Evolutionary conservation across 2,888 invertebrate species (phyloP), one percentile per base, ranked within the genome.

Genomic region (Drosophila birchii): DNA sequence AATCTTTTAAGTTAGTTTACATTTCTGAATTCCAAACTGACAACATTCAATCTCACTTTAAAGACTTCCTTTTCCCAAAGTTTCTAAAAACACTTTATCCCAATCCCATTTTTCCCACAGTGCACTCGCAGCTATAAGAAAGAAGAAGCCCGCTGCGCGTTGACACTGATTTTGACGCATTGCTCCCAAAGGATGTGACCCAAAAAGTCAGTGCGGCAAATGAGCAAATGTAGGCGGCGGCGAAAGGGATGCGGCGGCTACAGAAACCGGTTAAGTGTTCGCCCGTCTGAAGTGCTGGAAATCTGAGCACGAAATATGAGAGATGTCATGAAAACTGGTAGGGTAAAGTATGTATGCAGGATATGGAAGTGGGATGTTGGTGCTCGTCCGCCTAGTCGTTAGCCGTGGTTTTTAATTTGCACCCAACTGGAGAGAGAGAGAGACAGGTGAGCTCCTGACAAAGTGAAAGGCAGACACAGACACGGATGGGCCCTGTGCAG

Each of bases 121-220:
- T 51, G 43, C 12, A 41, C 26, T n/a, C 53, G 20, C 23, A 45
- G 59, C 23, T 36, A 60, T 47, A 36, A 23, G 18, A 29, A 55
- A 43, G 16, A 18, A 45, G 59, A 26, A 49, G 26, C 32, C 58
- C 71, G 76, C 70, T 89, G 90, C 78, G 82, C 89, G 90, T 81
- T 90, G 91, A 91, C 91, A 91, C 90, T 90, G 91, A 90, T 90
- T 91, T 90, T 89, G 90, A 90, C 87, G 89, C 91, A 90, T 87
- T 80, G 81, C 85, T 90, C 90, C 91, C 90, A 74, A 44, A 91
- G 91, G 90, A 91, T 80, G 86, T 91, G 91, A 90, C 91, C 90
- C 90, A 89, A 90, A 90, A 90, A 86, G 77, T 80, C 80, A 78
- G 81, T 85, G 76, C 90, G 90, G 86, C 84, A 85, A 85, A 86